Evolutionary conservation across 1,140 invertebrate species (phyloP).

Genomic region (Drosophila melanica): DNA sequence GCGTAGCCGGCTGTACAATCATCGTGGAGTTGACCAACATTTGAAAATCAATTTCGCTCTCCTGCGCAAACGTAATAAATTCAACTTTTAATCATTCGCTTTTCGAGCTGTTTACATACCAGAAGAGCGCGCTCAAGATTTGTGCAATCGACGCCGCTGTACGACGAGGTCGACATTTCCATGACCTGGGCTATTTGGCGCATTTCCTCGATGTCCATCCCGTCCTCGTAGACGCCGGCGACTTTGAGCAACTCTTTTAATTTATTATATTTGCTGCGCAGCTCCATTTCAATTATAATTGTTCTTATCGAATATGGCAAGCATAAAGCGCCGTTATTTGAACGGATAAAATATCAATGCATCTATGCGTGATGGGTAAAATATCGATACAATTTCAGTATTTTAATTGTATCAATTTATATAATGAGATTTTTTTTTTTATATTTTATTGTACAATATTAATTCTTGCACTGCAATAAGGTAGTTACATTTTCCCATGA

Average conservation of each 20-base stretch:
- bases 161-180: constrained; percentile 30
- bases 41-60: constrained; percentile 50
- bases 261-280: constrained; percentile 11
- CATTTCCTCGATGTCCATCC: constrained; percentile 66
- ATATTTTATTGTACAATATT: too few species aligned
- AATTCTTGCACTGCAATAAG: too few species aligned
- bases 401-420: background rate
- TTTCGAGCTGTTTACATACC: constrained; percentile 12
- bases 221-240: constrained; percentile 62
- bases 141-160: background rate
- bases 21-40: constrained; percentile 54
- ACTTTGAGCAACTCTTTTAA: constrained; percentile 26
- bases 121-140: constrained; percentile 32
- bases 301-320: background rate
- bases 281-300: constrained; percentile 39
- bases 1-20: constrained; percentile 31
- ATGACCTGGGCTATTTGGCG: constrained; percentile 46
- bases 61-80: constrained; percentile 11
- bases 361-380: background rate
- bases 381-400: background rate
- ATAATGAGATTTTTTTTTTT: too few species aligned
- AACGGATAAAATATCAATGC: background rate
- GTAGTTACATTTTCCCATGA: too few species aligned
- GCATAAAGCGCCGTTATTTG: constrained; percentile 34
- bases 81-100: background rate